Percentiles rank a stretch among this genome's conserved stretches.
Evolutionary conservation across 1,140 invertebrate genomes (phyloP).

Genomic region (Drosophila tristis): DNA sequence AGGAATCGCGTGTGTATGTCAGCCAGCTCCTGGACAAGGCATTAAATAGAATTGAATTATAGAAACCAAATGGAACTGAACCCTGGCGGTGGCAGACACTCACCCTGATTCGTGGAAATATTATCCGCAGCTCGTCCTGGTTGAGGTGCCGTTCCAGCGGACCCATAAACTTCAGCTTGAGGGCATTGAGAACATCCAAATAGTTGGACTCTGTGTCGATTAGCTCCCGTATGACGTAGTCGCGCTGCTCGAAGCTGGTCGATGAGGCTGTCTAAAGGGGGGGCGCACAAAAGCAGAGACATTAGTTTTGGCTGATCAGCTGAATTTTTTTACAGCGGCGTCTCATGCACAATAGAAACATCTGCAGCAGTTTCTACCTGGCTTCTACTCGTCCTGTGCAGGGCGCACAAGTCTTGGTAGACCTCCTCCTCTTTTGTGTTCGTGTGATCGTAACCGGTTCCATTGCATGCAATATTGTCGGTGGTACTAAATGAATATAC

Average conservation of each 20-base stretch:
- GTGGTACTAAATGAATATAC: conserved; percentile 72
- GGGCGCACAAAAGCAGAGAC: conserved; percentile 18
- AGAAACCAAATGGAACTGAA: no score
- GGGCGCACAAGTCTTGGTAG: conserved; percentile 84
- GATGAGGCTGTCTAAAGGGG: conserved; percentile 85
- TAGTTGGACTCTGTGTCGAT: conserved; percentile 99
- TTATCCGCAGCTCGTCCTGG: conserved; percentile 90
- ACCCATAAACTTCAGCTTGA: conserved; percentile 92
- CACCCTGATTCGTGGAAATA: conserved; percentile 96
- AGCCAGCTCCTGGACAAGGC: conserved; percentile 88
- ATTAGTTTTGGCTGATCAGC: conserved; percentile 7
- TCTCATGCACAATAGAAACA: conserved; percentile 39
- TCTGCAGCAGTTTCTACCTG: conserved; percentile 74
- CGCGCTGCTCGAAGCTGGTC: conserved; percentile 92
- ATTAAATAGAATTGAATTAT: no score
- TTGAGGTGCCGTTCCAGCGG: conserved; percentile 90
- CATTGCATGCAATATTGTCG: conserved; percentile 83
- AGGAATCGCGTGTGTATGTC: conserved; percentile 94
- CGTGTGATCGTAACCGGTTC: conserved; percentile 82
- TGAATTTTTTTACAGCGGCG: conserved; percentile 2
- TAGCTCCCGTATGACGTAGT: conserved; percentile 97
- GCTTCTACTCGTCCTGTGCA: conserved; percentile 82
- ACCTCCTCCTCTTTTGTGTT: conserved; percentile 84
- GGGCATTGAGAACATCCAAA: conserved; percentile 95
- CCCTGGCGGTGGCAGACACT: conserved; percentile 42